phyloP scores from a whole-genome alignment of 2,113 vertebrate genomes.

The Asarcornis scutulata region DNA sequence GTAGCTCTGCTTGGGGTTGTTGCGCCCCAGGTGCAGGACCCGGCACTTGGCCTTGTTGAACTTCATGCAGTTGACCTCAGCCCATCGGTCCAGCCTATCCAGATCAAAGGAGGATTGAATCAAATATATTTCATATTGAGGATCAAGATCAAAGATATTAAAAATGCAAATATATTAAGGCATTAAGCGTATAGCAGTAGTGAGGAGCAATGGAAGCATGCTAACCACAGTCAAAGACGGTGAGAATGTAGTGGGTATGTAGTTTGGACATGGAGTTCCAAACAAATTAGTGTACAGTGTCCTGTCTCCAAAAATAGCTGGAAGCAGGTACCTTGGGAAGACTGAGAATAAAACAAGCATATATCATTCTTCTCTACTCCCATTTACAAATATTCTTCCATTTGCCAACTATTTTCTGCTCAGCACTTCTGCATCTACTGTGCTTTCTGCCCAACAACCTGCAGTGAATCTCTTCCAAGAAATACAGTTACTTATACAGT shows the following conservation, averaged over 20 bases:
- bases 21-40: too few species aligned
- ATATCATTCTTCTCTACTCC: background rate
- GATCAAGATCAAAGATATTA: too few species aligned
- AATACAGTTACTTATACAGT: background rate
- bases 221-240: background rate
- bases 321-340: background rate
- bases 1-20: too few species aligned
- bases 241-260: background rate
- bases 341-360: background rate
- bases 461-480: background rate
- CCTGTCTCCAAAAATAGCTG: background rate
- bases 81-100: too few species aligned
- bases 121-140: too few species aligned
- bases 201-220: background rate
- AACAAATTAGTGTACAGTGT: background rate
- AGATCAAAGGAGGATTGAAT: too few species aligned
- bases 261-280: background rate
- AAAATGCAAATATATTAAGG: background rate
- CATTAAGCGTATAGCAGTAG: background rate
- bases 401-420: background rate
- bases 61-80: too few species aligned
- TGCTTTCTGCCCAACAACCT: background rate
- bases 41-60: too few species aligned
- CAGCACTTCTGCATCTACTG: background rate
- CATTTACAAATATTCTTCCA: background rate